Base-by-base conservation (phyloP, 2,888 invertebrate genomes). In the Andrena camellia region DNA sequence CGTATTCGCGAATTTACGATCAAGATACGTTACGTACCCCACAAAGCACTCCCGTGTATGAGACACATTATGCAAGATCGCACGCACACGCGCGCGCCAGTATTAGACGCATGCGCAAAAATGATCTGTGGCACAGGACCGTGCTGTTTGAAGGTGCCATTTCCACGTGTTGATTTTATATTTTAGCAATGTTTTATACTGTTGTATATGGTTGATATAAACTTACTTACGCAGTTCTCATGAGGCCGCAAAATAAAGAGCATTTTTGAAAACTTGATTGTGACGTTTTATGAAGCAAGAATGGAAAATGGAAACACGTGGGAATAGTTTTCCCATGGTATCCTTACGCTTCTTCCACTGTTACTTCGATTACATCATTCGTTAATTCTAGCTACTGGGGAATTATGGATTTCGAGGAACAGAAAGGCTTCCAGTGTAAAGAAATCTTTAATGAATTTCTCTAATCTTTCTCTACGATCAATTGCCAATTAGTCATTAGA, bases 1-100 rank as follows among this genome's bases (percentile, higher is more conserved):
- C 70, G 76, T 57, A 7, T 66, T 69, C 72, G 64, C 67, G 62
- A 82, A 82, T 79, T 74, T 70, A 57, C 23, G 33, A 67, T 42
- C 31, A 10, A 31, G 20, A 57, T 69, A 63, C 35, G 66, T 13
- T 10, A 60, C 66, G 54, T n/a, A n/a, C n/a, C n/a, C n/a, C 57
- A 26, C 26, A 20, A 26, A 26, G 52, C 13, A 67, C 60, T 23
- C 1, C 23, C 35, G 20, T 57, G 17, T 70, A 50, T 0, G 1
- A 57, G 2, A 31, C 26, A 50, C 33, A 42, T 63, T 79, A 80
- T 60, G 62, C 31, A 74, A 67, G 52, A 52, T 66, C 13, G 1
- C 20, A 13, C 10, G 42, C 31, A 59, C 17, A 23, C 10, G 29
- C 1, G n/a, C n/a, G 33, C 23, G 26, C 10, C 13, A 23, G 1